Evolutionary conservation across 1,140 invertebrate genomes (phyloP).

Genomic region (Sinonovacula constricta): DNA sequence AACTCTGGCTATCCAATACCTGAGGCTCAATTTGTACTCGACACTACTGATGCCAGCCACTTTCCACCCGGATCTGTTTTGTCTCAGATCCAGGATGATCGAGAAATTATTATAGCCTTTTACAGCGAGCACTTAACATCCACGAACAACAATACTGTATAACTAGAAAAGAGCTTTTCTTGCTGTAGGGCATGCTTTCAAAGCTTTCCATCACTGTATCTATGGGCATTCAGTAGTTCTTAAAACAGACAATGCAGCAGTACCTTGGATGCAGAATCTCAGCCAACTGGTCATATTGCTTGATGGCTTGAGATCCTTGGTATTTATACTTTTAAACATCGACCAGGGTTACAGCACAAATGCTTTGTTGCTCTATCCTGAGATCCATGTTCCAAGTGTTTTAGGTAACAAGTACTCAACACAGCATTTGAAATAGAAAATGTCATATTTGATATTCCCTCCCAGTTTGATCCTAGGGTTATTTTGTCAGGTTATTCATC

Average conservation of each 20-base stretch:
- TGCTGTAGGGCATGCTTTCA: conserved; percentile 30
- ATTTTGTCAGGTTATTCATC: background rate
- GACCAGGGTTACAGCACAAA: conserved; percentile 56
- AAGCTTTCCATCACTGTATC: conserved; percentile 55
- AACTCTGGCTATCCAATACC: conserved; percentile 15
- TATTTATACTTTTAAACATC: conserved; percentile 60
- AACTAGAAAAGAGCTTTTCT: conserved; percentile 56
- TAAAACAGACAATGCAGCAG: conserved; percentile 59
- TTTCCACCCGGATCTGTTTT: too few species aligned
- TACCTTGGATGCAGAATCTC: conserved; percentile 56
- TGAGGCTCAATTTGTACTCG: background rate
- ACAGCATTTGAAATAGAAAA: background rate
- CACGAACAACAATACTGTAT: conserved; percentile 55
- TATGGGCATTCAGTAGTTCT: conserved; percentile 55
- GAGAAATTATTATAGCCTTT: conserved; percentile 45
- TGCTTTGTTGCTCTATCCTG: conserved; percentile 63
- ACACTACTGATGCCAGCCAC: conserved; percentile 75
- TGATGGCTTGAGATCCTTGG: conserved; percentile 64
- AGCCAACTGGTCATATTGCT: conserved; percentile 55
- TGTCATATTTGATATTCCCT: background rate
- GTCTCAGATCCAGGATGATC: conserved; percentile 73
- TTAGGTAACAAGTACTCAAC: background rate
- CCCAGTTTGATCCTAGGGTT: background rate
- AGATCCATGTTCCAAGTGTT: conserved; percentile 37
- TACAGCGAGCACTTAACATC: conserved; percentile 35